Base-by-base conservation (phyloP, 2,797 vertebrate genomes). In the Crenichthys baileyi region DNA sequence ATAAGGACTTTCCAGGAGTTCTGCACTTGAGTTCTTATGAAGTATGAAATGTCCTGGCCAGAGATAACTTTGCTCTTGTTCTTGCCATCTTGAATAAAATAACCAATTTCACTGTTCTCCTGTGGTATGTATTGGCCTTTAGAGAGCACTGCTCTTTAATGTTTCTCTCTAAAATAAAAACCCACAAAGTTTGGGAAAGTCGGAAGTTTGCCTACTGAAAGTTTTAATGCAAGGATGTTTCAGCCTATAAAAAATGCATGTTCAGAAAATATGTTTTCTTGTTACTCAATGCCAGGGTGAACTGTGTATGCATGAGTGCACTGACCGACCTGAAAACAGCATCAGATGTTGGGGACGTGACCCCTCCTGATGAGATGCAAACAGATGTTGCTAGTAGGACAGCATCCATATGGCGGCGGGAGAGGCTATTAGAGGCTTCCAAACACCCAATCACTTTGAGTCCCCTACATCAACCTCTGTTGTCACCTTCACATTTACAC, bases 351-450 rank as follows among this genome's bases (percentile, higher is more conserved):
- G 77, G 76, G 11, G 71, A 79, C 72, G 82, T 87, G 83, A 89
- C 89, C 87, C 85, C 81, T 91, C 79, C 83, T 87, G 90, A 88
- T 90, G 83, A 89, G 77, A 86, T 85, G 87, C 86, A 87, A 83
- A 86, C 91, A 93, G 88, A 93, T 92, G 90, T 83, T 90, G 79
- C 86, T 81, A 87, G 76, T 82, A 86, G 85, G 85, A 87, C 60
- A 20, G 83, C 41, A 22, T 90, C 83, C 91, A 91, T 76, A 46
- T 88, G 84, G 71, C 41, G 11, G 61, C 72, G 48, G 65, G 48
- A 71, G n/a, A 74, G 60, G 56, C 1, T 50, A 65, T 26, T 24
- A 46, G 78, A 22, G 20, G 70, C 7, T 24, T 72, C 26, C 18
- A 20, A 60, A 73, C 39, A 20, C 39, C 44, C 31, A 20, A 58